Conservation (phyloP, 1,140 invertebrate species). For the Belonocnema kinseyi region DNA sequence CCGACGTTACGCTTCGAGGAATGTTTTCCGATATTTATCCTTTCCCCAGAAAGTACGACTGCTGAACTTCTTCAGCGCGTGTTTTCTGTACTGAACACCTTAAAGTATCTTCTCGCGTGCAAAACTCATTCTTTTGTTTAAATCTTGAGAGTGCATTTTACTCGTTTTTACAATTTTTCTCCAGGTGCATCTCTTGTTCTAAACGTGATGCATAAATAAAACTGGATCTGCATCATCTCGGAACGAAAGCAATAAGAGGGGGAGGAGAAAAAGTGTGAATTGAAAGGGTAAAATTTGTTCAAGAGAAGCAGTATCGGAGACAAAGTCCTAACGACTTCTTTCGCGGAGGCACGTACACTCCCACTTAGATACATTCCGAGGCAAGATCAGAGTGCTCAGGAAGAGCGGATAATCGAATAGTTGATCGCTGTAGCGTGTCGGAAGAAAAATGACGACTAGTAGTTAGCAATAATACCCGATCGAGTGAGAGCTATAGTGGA, state of each 20-base stretch:
- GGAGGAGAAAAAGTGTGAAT: too few relatives aligned
- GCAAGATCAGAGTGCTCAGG: constrained; percentile 43
- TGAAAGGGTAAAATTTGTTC: too few relatives aligned
- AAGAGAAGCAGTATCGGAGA: neutral
- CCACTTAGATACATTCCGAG: constrained; percentile 51
- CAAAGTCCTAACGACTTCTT: constrained; percentile 51
- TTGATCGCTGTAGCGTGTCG: constrained; percentile 56
- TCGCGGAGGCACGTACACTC: constrained; percentile 16
- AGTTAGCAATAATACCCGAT: constrained; percentile 57
- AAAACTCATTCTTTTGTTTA: constrained; percentile 28
- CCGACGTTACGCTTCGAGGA: constrained; percentile 21
- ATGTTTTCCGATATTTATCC: constrained; percentile 31
- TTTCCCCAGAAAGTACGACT: constrained; percentile 24
- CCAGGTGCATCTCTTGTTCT: neutral
- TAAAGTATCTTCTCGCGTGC: constrained; percentile 11
- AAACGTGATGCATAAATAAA: neutral
- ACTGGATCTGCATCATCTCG: neutral
- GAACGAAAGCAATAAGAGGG: neutral
- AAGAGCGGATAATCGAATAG: constrained; percentile 55
- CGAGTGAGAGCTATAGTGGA: constrained; percentile 58
- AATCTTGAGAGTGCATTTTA: neutral
- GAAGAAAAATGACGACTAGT: constrained; percentile 40
- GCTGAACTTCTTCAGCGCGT: constrained; percentile 18
- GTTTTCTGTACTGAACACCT: constrained; percentile 21
- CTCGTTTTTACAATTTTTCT: neutral